phyloP scores from a whole-genome alignment of 2,113 vertebrate genomes.

The Anolis carolinensis region DNA sequence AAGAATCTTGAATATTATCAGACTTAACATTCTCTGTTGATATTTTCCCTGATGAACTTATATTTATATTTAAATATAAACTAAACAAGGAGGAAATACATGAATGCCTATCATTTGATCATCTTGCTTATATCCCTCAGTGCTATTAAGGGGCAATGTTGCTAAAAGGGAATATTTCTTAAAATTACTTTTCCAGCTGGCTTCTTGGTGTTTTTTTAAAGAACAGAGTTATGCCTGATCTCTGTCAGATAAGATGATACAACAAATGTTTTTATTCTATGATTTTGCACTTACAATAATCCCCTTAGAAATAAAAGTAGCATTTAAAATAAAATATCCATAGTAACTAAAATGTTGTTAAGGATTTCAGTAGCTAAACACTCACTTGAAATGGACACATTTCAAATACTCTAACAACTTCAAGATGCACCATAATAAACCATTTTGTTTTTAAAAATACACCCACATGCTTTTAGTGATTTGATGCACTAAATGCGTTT shows the following conservation, averaged over 20 bases:
- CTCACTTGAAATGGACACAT: slow-evolving; percentile 49
- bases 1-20: background rate
- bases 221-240: slow-evolving; percentile 31
- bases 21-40: background rate
- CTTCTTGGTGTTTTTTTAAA: background rate
- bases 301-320: slow-evolving; percentile 59
- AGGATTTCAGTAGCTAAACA: slow-evolving; percentile 31
- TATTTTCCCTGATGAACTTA: background rate
- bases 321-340: slow-evolving; percentile 42
- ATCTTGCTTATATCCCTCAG: background rate
- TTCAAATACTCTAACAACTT: slow-evolving; percentile 57
- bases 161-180: background rate
- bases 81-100: background rate
- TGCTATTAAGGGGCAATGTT: background rate
- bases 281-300: slow-evolving; percentile 47
- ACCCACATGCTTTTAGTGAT: slow-evolving; percentile 35
- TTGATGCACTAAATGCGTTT: slow-evolving; percentile 60
- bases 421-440: slow-evolving; percentile 46
- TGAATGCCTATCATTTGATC: background rate
- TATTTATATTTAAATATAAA: background rate
- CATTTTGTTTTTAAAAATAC: background rate
- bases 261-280: slow-evolving; percentile 42
- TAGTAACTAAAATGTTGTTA: slow-evolving; percentile 39
- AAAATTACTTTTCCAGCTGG: background rate
- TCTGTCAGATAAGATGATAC: slow-evolving; percentile 46